phyloP scores from a whole-genome alignment of 2,113 vertebrate species.

The Mobula hypostoma region DNA sequence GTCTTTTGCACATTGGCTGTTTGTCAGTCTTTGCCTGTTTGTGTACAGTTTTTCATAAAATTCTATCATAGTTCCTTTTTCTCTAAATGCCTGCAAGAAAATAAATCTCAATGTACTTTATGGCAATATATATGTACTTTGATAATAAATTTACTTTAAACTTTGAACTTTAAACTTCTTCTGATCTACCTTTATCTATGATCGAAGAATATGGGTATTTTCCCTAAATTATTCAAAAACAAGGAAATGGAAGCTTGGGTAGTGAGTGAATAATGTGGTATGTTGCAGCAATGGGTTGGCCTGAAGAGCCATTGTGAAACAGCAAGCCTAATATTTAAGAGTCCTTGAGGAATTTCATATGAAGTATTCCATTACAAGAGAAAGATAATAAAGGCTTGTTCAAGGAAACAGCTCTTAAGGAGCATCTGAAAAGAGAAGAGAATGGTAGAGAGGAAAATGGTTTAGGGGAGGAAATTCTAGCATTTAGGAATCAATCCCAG shows the following conservation, averaged over 20 bases:
- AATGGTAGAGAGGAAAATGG: neutral
- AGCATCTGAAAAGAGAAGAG: neutral
- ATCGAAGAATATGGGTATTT: neutral
- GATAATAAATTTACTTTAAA: no score
- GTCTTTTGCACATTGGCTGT: no score
- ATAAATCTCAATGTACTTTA: no score
- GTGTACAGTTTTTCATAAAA: no score
- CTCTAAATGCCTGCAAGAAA: no score
- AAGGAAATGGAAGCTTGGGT: neutral
- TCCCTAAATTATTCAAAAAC: neutral
- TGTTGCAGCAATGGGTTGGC: neutral
- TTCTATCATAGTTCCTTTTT: no score
- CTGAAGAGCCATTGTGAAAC: no score
- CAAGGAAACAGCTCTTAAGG: neutral
- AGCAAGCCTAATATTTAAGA: neutral
- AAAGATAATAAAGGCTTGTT: neutral
- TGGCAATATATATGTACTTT: no score
- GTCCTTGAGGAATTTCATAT: neutral
- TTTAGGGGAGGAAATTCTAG: neutral
- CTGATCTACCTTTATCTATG: no score
- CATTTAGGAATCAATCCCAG: neutral
- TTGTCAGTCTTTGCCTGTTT: no score
- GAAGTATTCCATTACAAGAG: neutral
- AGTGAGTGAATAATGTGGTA: neutral
- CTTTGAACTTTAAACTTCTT: no score